Base-by-base conservation (phyloP, 2,888 invertebrate species). In the Horisme vitalbata region DNA sequence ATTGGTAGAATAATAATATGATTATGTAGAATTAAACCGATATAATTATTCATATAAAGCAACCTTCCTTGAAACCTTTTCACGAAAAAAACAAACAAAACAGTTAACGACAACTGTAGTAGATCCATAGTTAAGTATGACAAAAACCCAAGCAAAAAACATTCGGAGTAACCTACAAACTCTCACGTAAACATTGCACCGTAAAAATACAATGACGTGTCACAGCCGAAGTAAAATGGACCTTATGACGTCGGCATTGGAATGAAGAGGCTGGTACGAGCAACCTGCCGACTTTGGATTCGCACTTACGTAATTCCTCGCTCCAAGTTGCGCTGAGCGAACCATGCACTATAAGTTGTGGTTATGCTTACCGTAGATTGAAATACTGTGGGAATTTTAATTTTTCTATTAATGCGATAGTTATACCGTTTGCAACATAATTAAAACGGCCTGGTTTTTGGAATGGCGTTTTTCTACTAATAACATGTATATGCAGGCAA, bases 281-380 rank as follows among this genome's bases (percentile, higher is more conserved):
- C 48, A 50, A 53, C 45, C 33, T 48, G 66, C 38, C 60, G 74
- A 72, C 73, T 74, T 73, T 73, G 71, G 54, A 43, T 57, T 45
- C 37, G 52, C 50, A 46, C 55, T 73, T 71, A 68, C 70, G 72
- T 71, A 68, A 70, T 44, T 46, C 34, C 35, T 59, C 62, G 57
- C 59, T 64, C 63, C 46, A 54, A 58, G 57, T 50, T 54, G 53
- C 47, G 56, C 51, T 13, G 36, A 45, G 37, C 37, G 45, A 43
- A 31, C 44, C 31, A 20, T 49, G 49, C 49, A 49, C 49, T 38
- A 44, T 44, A 48, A 43, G 30, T 43, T 43, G 34, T 48, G 32
- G 48, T 43, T 48, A 48, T 44, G 43, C 38, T 35, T 33, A 41
- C 35, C n/a, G 39, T 35, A 28, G 30, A 36, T 44, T 43, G 24